phyloP scores from a whole-genome alignment of 37 sponge, comb jelly and placozoan genomes.

The Geodia barretti region DNA sequence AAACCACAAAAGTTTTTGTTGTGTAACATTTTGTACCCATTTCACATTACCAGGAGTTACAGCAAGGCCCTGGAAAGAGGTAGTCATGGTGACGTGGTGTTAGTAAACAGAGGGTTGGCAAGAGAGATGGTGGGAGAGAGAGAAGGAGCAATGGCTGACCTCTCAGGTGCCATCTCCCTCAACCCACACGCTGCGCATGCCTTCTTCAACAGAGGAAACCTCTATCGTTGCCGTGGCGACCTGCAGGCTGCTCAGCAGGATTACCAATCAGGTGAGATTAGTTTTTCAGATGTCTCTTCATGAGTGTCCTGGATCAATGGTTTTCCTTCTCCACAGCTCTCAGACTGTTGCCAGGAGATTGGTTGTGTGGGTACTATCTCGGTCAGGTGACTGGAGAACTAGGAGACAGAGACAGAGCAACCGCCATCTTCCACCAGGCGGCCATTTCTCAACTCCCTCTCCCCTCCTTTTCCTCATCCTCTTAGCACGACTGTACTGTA shows the following conservation, averaged over 20 bases:
- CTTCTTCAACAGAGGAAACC: constrained; percentile 90
- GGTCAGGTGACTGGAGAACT: neutral
- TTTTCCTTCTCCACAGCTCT: neutral
- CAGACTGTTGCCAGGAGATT: neutral
- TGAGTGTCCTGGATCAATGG: neutral
- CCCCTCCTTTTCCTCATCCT: too few relatives aligned
- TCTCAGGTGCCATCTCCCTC: constrained; percentile 49
- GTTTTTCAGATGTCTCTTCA: neutral
- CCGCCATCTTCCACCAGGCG: neutral
- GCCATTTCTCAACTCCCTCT: too few relatives aligned
- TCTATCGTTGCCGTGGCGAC: constrained; percentile 49
- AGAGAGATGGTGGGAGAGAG: constrained; percentile 53
- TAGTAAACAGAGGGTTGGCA: constrained; percentile 73
- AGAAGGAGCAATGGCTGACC: constrained; percentile 70
- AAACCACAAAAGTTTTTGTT: too few relatives aligned
- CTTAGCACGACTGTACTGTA: too few relatives aligned
- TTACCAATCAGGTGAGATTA: constrained; percentile 68
- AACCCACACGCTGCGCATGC: constrained; percentile 84
- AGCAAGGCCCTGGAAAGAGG: constrained; percentile 47
- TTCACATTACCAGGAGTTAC: constrained; percentile 56
- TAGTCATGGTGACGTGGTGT: constrained; percentile 50
- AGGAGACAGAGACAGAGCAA: neutral
- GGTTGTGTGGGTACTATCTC: neutral
- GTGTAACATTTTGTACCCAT: too few relatives aligned
- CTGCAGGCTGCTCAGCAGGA: constrained; percentile 71